phyloP scores from a whole-genome alignment of 1,140 invertebrate species.

The Drosophila ercepeae region DNA sequence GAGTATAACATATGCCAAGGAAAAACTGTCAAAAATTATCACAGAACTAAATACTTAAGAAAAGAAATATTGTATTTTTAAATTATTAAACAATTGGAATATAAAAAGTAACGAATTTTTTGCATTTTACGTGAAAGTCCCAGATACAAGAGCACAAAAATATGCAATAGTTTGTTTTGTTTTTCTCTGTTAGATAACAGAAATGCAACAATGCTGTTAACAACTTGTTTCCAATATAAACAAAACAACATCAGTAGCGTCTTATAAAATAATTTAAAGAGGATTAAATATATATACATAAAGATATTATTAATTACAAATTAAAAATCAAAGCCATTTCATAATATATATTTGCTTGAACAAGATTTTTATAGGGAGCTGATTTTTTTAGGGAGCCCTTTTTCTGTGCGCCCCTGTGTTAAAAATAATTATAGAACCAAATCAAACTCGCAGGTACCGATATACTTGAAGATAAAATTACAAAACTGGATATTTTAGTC shows the following conservation, averaged over 20 bases:
- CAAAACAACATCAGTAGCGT: slow-evolving; percentile 21
- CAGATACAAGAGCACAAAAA: not conserved
- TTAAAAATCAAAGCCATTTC: not conserved
- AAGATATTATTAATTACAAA: not conserved
- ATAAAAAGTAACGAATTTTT: no score
- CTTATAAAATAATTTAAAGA: not conserved
- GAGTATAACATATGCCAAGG: not conserved
- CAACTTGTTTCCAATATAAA: slow-evolving; percentile 24
- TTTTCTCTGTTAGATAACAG: not conserved
- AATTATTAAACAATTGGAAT: no score
- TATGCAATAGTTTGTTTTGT: not conserved
- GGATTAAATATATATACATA: not conserved
- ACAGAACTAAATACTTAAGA: no score
- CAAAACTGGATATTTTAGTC: not conserved
- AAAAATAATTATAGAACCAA: slow-evolving; percentile 23
- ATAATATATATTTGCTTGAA: no score
- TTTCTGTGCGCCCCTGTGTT: not conserved
- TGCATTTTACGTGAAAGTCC: not conserved
- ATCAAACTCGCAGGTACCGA: not conserved
- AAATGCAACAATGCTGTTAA: slow-evolving; percentile 4
- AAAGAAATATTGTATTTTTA: no score
- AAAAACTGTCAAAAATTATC: no score
- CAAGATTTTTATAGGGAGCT: no score
- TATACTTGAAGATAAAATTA: slow-evolving; percentile 11
- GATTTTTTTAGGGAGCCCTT: not conserved